phyloP scores from a whole-genome alignment of 2,888 invertebrate genomes.

The Villa cingulata region DNA sequence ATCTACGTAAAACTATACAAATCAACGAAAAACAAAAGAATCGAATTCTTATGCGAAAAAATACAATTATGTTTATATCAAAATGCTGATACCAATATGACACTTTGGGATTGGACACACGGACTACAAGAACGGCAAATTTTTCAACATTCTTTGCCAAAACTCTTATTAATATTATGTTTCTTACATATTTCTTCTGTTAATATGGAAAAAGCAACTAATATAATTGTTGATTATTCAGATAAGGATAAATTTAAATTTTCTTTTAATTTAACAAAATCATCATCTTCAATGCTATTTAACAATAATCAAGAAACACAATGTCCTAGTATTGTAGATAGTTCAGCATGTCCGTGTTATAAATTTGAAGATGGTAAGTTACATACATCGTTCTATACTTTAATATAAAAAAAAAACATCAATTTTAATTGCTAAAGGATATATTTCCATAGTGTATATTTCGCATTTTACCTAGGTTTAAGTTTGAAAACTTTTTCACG shows the following conservation, averaged over 20 bases:
- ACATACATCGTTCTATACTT: too few relatives aligned
- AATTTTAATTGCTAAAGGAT: too few relatives aligned
- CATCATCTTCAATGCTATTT: constrained; percentile 8
- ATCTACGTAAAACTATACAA: too few relatives aligned
- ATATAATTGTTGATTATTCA: constrained; percentile 13
- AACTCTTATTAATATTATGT: constrained; percentile 14
- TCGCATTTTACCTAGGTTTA: too few relatives aligned
- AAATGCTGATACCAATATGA: constrained; percentile 9
- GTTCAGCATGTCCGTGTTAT: constrained; percentile 80
- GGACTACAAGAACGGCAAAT: constrained; percentile 4
- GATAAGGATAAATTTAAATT: constrained; percentile 5
- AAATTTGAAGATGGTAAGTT: constrained; percentile 71
- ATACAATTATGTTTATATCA: constrained; percentile 6
- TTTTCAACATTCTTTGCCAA: constrained; percentile 4
- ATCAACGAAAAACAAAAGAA: too few relatives aligned
- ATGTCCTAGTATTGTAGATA: constrained; percentile 62
- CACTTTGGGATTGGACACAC: constrained; percentile 2
- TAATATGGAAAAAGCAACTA: constrained; percentile 19
- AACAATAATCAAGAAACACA: constrained; percentile 32
- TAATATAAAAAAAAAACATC: too few relatives aligned
- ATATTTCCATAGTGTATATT: too few relatives aligned
- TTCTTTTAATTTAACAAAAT: constrained; percentile 1
- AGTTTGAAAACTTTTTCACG: too few relatives aligned
- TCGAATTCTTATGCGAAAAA: too few relatives aligned
- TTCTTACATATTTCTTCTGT: constrained; percentile 21